Evolutionary conservation across 1,140 invertebrate species (phyloP).

Genomic region (Acromyrmex heyeri): DNA sequence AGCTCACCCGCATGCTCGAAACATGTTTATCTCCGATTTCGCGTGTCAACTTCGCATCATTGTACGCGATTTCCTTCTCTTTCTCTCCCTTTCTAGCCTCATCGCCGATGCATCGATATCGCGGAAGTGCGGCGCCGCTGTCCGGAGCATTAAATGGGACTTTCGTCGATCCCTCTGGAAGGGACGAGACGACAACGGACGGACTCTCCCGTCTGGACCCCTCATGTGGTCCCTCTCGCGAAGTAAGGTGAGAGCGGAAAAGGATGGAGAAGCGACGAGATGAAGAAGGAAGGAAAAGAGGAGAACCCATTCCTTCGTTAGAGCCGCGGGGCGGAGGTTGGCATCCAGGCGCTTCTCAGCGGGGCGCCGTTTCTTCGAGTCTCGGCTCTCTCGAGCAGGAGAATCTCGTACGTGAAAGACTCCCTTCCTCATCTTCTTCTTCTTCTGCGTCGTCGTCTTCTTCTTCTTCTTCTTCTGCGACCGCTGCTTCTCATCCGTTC

Average conservation of each 20-base stretch:
- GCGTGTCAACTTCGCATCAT: slow-evolving; percentile 79
- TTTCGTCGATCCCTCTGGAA: slow-evolving; percentile 22
- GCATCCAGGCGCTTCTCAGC: slow-evolving; percentile 79
- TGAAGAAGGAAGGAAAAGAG: slow-evolving; percentile 28
- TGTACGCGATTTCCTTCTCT: slow-evolving; percentile 59
- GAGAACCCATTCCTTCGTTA: slow-evolving; percentile 75
- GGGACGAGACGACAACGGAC: neutral
- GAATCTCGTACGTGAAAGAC: slow-evolving; percentile 71
- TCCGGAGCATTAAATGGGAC: slow-evolving; percentile 48
- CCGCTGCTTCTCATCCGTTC: slow-evolving; percentile 31
- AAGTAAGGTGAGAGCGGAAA: slow-evolving; percentile 19
- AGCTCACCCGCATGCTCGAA: slow-evolving; percentile 79
- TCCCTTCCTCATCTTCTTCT: slow-evolving; percentile 49
- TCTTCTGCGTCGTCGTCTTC: slow-evolving; percentile 49
- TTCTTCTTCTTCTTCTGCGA: slow-evolving; percentile 28
- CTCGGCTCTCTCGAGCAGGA: slow-evolving; percentile 47
- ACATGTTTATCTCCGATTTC: slow-evolving; percentile 81
- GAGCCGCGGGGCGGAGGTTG: slow-evolving; percentile 76
- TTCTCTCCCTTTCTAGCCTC: neutral
- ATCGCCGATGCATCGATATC: slow-evolving; percentile 58
- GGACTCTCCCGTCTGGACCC: slow-evolving; percentile 1
- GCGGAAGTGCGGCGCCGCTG: slow-evolving; percentile 47
- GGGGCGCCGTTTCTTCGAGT: slow-evolving; percentile 77
- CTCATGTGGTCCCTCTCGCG: slow-evolving; percentile 16
- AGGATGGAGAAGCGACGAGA: slow-evolving; percentile 16